Percentiles rank a stretch among this genome's conserved stretches.
phyloP scores from a whole-genome alignment of 1,140 invertebrate genomes.

The Uloborus diversus region DNA sequence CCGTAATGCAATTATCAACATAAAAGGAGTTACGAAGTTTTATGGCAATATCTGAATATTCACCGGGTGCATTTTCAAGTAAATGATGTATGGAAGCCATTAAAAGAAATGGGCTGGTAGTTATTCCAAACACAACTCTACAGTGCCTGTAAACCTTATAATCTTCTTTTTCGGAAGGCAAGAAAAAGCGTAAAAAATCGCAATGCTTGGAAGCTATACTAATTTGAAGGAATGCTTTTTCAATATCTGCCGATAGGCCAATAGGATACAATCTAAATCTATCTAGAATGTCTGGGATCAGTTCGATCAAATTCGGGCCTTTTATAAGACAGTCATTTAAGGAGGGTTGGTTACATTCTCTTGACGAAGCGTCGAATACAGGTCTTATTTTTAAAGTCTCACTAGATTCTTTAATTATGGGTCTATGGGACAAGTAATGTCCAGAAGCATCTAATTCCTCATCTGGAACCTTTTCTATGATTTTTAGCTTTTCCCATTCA shows the following conservation, averaged over 20 bases:
- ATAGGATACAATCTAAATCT: conserved; percentile 63
- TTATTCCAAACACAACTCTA: background rate
- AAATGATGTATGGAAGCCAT: background rate
- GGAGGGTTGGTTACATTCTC: conserved; percentile 37
- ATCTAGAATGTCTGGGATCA: conserved; percentile 61
- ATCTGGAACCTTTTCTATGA: conserved; percentile 38
- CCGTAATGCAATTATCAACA: background rate
- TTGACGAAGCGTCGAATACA: conserved; percentile 60
- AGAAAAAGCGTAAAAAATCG: background rate
- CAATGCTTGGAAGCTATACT: background rate
- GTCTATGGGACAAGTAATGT: conserved; percentile 58
- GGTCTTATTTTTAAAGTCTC: conserved; percentile 56
- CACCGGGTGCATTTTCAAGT: background rate
- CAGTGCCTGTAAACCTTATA: background rate
- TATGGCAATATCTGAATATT: background rate
- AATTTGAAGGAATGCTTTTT: conserved; percentile 66
- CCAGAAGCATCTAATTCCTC: background rate
- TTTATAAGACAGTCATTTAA: conserved; percentile 48
- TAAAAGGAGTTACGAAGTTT: background rate
- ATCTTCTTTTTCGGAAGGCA: background rate
- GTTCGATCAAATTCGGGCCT: conserved; percentile 62
- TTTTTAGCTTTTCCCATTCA: background rate
- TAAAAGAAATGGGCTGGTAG: background rate
- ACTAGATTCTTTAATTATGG: conserved; percentile 57
- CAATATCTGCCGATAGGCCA: conserved; percentile 51